These are phyloP conservation scores for Torymus texanus DNA, from an alignment of 2,888 invertebrate species.

Conservation along the genomic window DNA sequence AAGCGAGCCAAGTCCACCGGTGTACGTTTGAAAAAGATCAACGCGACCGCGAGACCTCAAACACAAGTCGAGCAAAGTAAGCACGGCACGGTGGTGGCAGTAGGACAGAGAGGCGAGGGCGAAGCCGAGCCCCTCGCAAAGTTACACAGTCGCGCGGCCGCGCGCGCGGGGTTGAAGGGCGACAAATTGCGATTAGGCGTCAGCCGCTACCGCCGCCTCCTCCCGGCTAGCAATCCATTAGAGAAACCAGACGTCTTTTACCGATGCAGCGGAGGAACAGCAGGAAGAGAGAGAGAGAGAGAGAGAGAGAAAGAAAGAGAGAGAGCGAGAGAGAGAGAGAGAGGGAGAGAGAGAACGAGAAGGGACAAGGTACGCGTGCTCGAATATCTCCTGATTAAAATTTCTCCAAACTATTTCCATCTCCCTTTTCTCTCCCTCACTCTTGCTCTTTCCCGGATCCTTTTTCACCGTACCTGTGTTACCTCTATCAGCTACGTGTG, in stretches of 20 bases:
- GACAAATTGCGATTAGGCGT: conserved; percentile 69
- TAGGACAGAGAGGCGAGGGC: not conserved
- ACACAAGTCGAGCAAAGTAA: conserved; percentile 11
- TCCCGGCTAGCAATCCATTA: conserved; percentile 70
- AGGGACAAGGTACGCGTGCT: conserved; percentile 15
- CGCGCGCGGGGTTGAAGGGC: conserved; percentile 50
- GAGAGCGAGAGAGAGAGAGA: not conserved
- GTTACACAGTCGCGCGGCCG: conserved; percentile 30
- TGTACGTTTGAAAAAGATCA: conserved; percentile 29
- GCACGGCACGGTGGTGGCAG: not conserved
- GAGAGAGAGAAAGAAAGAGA: not conserved
- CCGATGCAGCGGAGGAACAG: conserved; percentile 29
- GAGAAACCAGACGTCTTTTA: conserved; percentile 58
- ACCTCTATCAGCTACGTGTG: not conserved
- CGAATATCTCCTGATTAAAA: conserved; percentile 68
- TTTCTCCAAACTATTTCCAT: conserved; percentile 57
- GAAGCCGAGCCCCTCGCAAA: conserved; percentile 14
- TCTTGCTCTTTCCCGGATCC: not conserved
- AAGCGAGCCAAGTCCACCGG: not conserved
- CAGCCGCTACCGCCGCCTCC: conserved; percentile 47
- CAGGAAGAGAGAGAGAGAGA: not conserved
- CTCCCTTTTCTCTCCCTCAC: conserved; percentile 4
- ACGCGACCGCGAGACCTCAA: conserved; percentile 5
- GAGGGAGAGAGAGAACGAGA: not conserved
- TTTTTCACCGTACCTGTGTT: not conserved